phyloP scores from a whole-genome alignment of 2,888 invertebrate species.

The Campoplex nolae region DNA sequence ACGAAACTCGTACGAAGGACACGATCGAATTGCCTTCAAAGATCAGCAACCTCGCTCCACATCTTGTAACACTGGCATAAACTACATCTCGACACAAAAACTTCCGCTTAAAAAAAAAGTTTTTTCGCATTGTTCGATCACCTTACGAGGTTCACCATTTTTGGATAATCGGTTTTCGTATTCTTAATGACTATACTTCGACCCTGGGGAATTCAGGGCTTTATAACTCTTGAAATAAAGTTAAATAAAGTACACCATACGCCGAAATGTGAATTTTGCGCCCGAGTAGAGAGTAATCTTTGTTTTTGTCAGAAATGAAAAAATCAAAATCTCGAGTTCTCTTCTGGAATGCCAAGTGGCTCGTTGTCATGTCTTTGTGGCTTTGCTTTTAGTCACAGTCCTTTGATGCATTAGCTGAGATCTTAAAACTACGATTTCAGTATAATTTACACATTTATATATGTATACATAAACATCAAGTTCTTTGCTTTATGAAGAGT shows the following conservation, averaged over 20 bases:
- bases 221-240: background rate
- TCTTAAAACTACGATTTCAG: slow-evolving; percentile 61
- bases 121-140: slow-evolving; percentile 1
- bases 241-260: background rate
- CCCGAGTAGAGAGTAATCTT: background rate
- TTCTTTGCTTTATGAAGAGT: slow-evolving; percentile 60
- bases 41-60: slow-evolving; percentile 39
- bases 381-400: slow-evolving; percentile 27
- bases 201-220: background rate
- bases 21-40: slow-evolving; percentile 57
- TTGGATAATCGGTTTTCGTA: background rate
- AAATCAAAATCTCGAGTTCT: background rate
- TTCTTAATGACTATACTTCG: slow-evolving; percentile 1
- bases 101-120: slow-evolving; percentile 5
- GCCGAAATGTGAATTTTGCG: background rate
- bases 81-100: background rate
- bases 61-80: slow-evolving; percentile 2
- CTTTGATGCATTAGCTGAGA: slow-evolving; percentile 62
- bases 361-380: slow-evolving; percentile 6
- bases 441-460: slow-evolving; percentile 24
- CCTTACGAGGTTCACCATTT: slow-evolving; percentile 2
- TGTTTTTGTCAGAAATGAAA: background rate
- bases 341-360: slow-evolving; percentile 4
- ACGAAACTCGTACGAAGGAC: slow-evolving; percentile 30
- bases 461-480: background rate